Evolutionary conservation across 1,140 invertebrate genomes (phyloP), one percentile per base, ranked within the genome.

Genomic region (Melitaea cinxia): DNA sequence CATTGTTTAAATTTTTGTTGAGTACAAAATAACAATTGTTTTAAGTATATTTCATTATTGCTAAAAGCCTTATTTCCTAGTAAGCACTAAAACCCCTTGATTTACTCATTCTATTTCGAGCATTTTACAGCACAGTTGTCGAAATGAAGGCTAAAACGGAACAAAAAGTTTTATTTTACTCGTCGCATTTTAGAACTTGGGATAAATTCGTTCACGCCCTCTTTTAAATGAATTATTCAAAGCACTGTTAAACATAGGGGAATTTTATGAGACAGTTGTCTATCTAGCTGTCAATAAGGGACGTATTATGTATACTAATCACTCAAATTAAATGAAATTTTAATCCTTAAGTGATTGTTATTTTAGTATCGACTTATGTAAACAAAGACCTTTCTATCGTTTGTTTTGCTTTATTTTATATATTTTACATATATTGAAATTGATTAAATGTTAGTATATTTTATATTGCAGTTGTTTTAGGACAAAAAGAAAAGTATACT

Each of bases 161-260:
- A 42, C 37, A 42, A 42, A 47, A 60, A 71, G 57, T 73, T 78
- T 80, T 75, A 68, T 71, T 73, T 62, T 30, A 49, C 62, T 67
- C 52, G 68, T 69, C n/a, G n/a, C n/a, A n/a, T 66, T 71, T 72
- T 68, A 47, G 65, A 76, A 77, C 55, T 72, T 70, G 67, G 63
- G 53, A 57, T 47, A 65, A 75, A 76, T 83, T 80, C 74, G 78
- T 75, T 72, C 70, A 78, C 75, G 67, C 42, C 50, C 52, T 56
- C 23, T 62, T 68, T 68, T 52, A 55, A 69, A 69, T 69, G 55
- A 69, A 69, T 69, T 65, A 69, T 69, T 69, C 67, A 69, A 39
- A 30, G 56, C 42, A 65, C 50, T 55, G 61, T 59, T 50, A 65
- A 64, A 54, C 39, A 39, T 10, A 60, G 33, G 62, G 62, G 56